A percentile compares a stretch with the other conserved stretches of the same genome.
Conservation (phyloP, 2,797 vertebrate genomes). For the Pyrrhura leucotis region DNA sequence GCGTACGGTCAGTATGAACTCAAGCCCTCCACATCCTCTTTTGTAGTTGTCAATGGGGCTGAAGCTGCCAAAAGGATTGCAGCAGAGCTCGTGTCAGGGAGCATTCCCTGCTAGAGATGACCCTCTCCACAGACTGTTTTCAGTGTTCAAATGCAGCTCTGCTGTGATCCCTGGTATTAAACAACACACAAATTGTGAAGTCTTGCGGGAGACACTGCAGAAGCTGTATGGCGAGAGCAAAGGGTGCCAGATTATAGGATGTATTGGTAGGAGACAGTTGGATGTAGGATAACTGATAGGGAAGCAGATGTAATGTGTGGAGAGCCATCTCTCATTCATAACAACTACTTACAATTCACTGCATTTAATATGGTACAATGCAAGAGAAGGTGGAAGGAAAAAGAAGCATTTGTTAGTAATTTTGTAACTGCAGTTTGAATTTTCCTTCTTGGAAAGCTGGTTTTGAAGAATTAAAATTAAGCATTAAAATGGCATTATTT, state of each 20-base stretch:
- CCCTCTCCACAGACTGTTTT: no score
- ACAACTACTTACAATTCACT: not conserved
- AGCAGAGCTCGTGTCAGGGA: not conserved
- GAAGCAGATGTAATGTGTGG: not conserved
- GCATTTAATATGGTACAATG: not conserved
- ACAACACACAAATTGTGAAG: not conserved
- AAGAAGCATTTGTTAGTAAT: not conserved
- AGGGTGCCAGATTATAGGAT: not conserved
- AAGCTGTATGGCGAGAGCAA: not conserved
- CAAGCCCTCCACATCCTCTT: not conserved
- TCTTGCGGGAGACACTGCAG: fast-evolving
- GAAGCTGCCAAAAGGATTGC: not conserved
- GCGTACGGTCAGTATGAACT: fast-evolving
- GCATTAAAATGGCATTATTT: not conserved
- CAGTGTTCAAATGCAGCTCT: not conserved
- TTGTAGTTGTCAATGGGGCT: not conserved
- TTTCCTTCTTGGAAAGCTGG: not conserved
- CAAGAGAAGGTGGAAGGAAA: not conserved
- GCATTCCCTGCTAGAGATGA: not conserved
- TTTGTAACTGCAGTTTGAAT: not conserved
- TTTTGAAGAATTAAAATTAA: not conserved
- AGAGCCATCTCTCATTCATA: not conserved
- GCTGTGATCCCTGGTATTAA: not conserved
- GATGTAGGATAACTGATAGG: not conserved
- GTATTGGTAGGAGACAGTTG: not conserved